Percentiles rank a stretch among this genome's conserved stretches.
phyloP scores from a whole-genome alignment of 1,140 invertebrate species.

The Drosophila aff. region DNA sequence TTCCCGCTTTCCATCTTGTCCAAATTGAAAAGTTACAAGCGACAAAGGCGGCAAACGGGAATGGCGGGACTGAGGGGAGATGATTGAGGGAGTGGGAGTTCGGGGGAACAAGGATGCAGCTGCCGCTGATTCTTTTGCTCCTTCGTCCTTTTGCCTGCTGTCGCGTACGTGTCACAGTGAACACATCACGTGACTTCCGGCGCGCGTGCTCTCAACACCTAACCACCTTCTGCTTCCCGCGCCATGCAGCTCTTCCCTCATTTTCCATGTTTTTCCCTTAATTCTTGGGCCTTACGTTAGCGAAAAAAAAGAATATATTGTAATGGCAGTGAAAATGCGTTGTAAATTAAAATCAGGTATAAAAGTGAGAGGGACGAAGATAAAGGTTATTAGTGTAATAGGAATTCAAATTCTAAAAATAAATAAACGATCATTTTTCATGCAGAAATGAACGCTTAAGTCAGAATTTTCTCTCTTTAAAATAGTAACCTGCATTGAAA shows the following conservation, averaged over 20 bases:
- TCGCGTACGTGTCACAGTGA: constrained; percentile 79
- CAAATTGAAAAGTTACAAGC: constrained; percentile 78
- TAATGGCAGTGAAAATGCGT: constrained; percentile 51
- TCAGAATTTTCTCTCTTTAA: not conserved
- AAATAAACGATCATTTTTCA: not conserved
- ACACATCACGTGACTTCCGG: constrained; percentile 82
- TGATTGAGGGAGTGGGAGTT: constrained; percentile 6
- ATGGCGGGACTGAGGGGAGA: not conserved
- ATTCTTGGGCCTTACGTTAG: not conserved
- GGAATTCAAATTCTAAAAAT: not conserved
- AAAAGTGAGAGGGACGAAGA: not conserved
- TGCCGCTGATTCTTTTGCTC: constrained; percentile 29
- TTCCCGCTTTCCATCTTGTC: constrained; percentile 46
- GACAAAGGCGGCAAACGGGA: constrained; percentile 38
- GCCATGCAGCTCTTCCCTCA: constrained; percentile 1
- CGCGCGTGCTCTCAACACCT: constrained; percentile 78
- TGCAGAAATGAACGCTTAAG: not conserved
- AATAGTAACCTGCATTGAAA: too few species aligned
- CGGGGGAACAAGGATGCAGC: constrained; percentile 25
- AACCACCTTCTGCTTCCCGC: constrained; percentile 18
- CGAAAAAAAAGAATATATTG: constrained; percentile 47
- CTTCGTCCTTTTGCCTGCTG: constrained; percentile 50
- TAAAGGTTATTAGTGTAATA: not conserved
- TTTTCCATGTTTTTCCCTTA: constrained; percentile 5
- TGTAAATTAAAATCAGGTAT: constrained; percentile 42